Base-by-base conservation (phyloP, 2,113 vertebrate species). In the Pheucticus melanocephalus region DNA sequence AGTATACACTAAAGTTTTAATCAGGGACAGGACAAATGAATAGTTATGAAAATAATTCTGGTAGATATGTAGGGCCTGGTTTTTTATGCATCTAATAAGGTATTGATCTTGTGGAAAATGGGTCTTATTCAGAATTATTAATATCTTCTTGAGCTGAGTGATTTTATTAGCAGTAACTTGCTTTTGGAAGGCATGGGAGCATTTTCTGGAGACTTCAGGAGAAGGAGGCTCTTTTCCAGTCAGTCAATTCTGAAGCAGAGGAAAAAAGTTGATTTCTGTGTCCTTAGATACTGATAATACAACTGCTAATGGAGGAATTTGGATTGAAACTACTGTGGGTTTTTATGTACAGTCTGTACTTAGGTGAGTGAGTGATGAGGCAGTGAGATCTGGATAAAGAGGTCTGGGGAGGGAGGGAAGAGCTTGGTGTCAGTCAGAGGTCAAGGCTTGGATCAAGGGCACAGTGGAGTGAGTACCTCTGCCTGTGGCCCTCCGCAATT, bases 401-500 rank as follows among this genome's bases (percentile, higher is more conserved):
- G 31, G 56, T 73, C 42, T 3, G 4, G 7, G 14, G 18, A 86
- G 54, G 30, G 63, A 53, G 15, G 0, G 0, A 70, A 37, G 35
- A 12, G 8, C n/a, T n/a, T 33, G 59, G 24, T 33, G 27, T 23
- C n/a, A 39, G 11, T 50, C 27, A 16, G 19, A 56, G 72, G 17
- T 63, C 11, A 31, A 10, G 45, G 54, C 31, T 6, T 78, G 47
- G 23, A 50, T 66, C 42, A 24, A 40, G 17, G 15, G 31, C 16
- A 23, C 31, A 83, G 25, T 81, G 59, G 8, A 51, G 27, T 65
- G 54, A 65, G 37, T 33, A 15, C 15, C 44, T 91, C 16, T 86
- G 65, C n/a, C 13, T 27, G 4, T 35, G n/a, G 42, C 50, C 59
- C 27, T 59, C 68, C 7, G 57, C 37, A 42, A 3, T 19, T 63